phyloP scores from a whole-genome alignment of 2,113 vertebrate genomes.

The Helogale parvula region DNA sequence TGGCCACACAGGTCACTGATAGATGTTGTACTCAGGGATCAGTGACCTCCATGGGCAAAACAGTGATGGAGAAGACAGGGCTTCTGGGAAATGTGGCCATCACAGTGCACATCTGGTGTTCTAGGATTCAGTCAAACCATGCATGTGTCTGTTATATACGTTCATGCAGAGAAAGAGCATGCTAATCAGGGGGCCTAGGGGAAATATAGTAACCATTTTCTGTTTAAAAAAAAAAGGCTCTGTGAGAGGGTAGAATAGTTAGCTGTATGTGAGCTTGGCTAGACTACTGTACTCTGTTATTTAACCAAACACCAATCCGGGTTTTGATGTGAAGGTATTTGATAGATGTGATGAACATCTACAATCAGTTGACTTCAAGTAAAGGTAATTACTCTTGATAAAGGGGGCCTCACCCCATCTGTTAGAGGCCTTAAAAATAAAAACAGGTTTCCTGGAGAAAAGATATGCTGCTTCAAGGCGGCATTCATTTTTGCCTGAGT shows the following conservation, averaged over 20 bases:
- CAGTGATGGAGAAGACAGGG: fast-evolving
- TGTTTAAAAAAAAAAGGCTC: not conserved
- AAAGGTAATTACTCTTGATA: not conserved
- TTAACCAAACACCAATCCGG: not conserved
- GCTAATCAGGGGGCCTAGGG: not conserved
- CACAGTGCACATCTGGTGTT: fast-evolving
- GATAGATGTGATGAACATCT: not conserved
- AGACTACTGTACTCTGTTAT: not conserved
- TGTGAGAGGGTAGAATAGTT: not conserved
- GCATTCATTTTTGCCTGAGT: not conserved
- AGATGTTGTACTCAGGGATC: not conserved
- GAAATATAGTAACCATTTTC: not conserved
- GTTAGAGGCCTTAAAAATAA: not conserved
- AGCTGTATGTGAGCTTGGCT: not conserved
- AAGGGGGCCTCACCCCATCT: not conserved
- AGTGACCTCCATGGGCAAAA: too few species aligned
- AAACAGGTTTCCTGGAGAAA: not conserved
- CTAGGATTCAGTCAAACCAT: not conserved
- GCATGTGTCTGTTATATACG: not conserved
- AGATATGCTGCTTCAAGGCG: not conserved
- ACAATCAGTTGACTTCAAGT: not conserved
- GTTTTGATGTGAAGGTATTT: not conserved
- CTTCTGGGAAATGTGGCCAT: fast-evolving
- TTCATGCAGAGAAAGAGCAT: not conserved
- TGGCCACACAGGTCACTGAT: not conserved